Evolutionary conservation across 2,888 invertebrate species (phyloP).

Genomic region (Tachina lurida): DNA sequence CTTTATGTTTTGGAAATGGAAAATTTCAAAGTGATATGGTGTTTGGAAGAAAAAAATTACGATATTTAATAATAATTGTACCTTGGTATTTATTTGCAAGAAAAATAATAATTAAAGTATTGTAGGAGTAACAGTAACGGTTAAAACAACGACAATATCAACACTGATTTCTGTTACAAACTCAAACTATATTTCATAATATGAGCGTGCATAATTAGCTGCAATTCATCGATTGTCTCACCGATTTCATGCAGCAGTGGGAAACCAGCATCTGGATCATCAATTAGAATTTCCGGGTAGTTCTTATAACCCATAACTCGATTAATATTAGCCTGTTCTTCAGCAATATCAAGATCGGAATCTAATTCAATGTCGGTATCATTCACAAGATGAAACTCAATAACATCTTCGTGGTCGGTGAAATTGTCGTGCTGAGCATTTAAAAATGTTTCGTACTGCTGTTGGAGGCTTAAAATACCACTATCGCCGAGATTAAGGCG

Average conservation of each 20-base stretch:
- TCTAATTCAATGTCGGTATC: conserved; percentile 67
- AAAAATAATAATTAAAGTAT: conserved; percentile 32
- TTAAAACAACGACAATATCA: conserved; percentile 60
- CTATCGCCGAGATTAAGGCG: conserved; percentile 61
- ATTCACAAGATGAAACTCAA: conserved; percentile 66
- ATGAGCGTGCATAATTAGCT: conserved; percentile 82
- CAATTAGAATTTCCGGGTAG: conserved; percentile 78
- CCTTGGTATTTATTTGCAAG: conserved; percentile 52
- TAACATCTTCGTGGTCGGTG: conserved; percentile 33
- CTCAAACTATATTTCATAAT: conserved; percentile 82
- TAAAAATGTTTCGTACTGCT: conserved; percentile 55
- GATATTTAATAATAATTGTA: conserved; percentile 63
- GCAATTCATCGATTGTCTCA: conserved; percentile 83
- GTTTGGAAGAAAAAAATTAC: conserved; percentile 17
- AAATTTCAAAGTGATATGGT: conserved; percentile 27
- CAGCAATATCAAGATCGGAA: conserved; percentile 70
- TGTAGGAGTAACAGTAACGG: conserved; percentile 47
- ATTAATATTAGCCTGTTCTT: conserved; percentile 76
- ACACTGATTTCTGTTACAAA: conserved; percentile 74
- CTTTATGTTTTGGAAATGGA: neutral
- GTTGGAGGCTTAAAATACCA: conserved; percentile 61
- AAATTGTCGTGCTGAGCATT: conserved; percentile 30
- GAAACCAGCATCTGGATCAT: conserved; percentile 78
- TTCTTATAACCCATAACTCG: conserved; percentile 78
- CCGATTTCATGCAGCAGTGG: conserved; percentile 82